Evolutionary conservation across 2,113 vertebrate species (phyloP).

Genomic region (Rana temporaria): DNA sequence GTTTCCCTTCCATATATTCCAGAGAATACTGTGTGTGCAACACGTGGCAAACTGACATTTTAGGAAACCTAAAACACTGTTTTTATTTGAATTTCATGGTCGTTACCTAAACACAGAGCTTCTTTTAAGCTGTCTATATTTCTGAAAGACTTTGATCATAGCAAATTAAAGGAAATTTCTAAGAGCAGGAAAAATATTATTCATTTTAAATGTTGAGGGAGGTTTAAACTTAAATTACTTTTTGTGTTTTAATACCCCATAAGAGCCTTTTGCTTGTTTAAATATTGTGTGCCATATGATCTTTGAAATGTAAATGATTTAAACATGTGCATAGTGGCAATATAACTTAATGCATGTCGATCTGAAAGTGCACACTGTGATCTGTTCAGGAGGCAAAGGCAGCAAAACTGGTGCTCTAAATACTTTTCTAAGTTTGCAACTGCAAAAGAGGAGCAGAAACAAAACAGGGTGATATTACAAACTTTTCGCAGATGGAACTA

Average conservation of each 20-base stretch:
- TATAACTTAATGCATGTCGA: background rate
- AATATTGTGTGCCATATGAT: constrained; percentile 5
- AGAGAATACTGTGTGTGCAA: constrained; percentile 22
- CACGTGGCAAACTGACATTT: constrained; percentile 35
- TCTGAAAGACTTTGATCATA: constrained; percentile 37
- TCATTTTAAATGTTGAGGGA: constrained; percentile 24
- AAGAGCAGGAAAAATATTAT: constrained; percentile 16
- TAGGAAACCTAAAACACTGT: constrained; percentile 23
- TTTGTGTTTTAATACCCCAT: constrained; percentile 11
- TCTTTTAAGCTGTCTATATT: constrained; percentile 34
- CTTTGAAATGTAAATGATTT: constrained; percentile 4
- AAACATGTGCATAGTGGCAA: constrained; percentile 6
- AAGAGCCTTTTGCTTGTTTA: constrained; percentile 19
- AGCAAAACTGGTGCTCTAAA: too few relatives aligned
- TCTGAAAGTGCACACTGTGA: too few relatives aligned
- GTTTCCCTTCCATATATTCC: constrained; percentile 20
- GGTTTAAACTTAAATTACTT: constrained; percentile 31
- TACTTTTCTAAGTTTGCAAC: too few relatives aligned
- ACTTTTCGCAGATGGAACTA: too few relatives aligned
- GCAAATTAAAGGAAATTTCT: constrained; percentile 47
- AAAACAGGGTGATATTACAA: too few relatives aligned
- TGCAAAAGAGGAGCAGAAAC: too few relatives aligned
- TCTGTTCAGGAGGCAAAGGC: too few relatives aligned
- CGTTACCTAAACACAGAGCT: constrained; percentile 30
- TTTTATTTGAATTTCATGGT: constrained; percentile 47